These are phyloP conservation scores for Notamacropus eugenii DNA, from an alignment of 2,797 vertebrate species.

Conservation along the genomic window DNA sequence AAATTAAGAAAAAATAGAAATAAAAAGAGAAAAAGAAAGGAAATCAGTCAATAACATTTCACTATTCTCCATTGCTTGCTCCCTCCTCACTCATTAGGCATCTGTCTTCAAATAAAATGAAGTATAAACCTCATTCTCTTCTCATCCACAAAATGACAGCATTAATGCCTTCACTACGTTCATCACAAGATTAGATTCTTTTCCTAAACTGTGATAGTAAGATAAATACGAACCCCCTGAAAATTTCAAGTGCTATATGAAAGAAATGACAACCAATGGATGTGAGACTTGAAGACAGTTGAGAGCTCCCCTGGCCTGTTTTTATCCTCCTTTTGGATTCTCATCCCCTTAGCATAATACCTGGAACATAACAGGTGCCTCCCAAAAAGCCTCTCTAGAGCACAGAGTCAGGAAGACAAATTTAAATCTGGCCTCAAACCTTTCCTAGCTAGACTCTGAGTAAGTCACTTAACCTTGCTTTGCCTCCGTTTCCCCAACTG, in stretches of 20 bases:
- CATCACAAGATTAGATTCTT: rapidly evolving
- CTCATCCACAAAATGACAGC: not conserved
- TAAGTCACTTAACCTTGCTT: no score
- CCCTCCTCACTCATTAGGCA: not conserved
- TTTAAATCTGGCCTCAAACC: not conserved
- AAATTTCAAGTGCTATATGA: not conserved
- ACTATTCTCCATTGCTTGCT: no score
- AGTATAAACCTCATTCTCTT: not conserved
- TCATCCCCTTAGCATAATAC: no score
- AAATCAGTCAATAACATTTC: no score
- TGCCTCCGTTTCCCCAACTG: no score
- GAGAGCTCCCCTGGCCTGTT: no score
- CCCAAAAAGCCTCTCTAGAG: no score
- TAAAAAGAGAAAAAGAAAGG: no score
- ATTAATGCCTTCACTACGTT: not conserved
- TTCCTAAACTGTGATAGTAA: not conserved
- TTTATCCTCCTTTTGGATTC: no score
- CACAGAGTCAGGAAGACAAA: not conserved
- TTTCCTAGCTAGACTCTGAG: not conserved
- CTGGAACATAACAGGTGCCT: no score
- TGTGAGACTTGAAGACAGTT: no score
- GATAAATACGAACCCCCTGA: not conserved
- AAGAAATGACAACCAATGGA: not conserved
- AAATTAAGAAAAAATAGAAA: no score
- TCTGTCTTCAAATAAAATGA: not conserved